A percentile compares a stretch with the other conserved stretches of the same genome.
Conservation (phyloP, 2,113 vertebrate species). For the Mungos mungo region DNA sequence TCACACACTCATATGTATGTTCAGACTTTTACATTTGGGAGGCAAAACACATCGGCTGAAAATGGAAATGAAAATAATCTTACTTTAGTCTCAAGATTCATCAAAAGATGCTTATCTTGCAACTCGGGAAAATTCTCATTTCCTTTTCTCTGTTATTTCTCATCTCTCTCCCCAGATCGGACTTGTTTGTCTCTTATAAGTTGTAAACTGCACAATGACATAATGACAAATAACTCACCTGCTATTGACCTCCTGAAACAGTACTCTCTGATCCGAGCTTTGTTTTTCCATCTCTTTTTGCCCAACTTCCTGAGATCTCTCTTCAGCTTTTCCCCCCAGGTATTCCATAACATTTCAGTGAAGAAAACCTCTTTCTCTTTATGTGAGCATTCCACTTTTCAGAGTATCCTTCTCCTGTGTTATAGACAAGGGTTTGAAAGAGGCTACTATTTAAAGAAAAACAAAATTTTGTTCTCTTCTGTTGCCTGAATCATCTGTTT, state of each 20-base stretch:
- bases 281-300: not conserved
- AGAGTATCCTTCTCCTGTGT: not conserved
- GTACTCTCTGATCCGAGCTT: not conserved
- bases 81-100: not conserved
- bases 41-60: not conserved
- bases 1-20: not conserved
- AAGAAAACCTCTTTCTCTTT: not conserved
- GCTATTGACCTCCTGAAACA: not conserved
- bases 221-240: not conserved
- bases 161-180: not conserved
- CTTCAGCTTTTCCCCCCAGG: not conserved
- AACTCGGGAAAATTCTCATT: not conserved
- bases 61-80: not conserved
- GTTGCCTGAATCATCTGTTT: not conserved
- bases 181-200: not conserved
- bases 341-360: not conserved
- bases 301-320: not conserved
- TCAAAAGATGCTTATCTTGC: not conserved
- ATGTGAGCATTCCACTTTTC: not conserved
- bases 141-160: not conserved
- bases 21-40: not conserved
- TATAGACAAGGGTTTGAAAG: not conserved
- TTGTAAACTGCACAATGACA: fast-evolving
- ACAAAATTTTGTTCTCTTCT: not conserved
- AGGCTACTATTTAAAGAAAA: not conserved